Base-by-base conservation (phyloP, 2,888 invertebrate genomes). In the Hemithea aestivaria region DNA sequence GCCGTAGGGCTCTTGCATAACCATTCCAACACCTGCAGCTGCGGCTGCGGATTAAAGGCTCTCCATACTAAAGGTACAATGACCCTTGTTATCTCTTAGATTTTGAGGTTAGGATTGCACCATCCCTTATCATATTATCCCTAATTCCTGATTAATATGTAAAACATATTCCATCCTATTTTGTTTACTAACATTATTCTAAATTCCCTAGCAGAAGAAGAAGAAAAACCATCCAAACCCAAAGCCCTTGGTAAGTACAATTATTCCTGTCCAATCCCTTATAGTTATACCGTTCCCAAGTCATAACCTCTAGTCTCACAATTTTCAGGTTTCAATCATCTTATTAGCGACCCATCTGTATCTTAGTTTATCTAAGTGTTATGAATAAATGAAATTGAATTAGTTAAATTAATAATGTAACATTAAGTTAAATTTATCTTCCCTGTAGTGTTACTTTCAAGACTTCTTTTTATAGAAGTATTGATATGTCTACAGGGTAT, bases 21-120 rank as follows among this genome's bases (percentile, higher is more conserved):
- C 43, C 90, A 90, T 53, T 90, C 89, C 58, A 83, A 90, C 51
- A 79, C 90, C 23, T 94, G 93, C 66, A 88, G 88, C 48, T 94
- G 93, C 54, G 92, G 92, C 11, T 93, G 92, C 65, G 90, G 89
- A 20, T 83, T 87, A 9, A 88, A 90, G 59, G 83, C 84, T 22
- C 72, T 91, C 11, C 93, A 93, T 59, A 93, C 91, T 1, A 94
- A 93, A 90, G 92, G 93, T 93, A 88, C 34, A 28, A 23, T 28
- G 8, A 6, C 10, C 16, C 1, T 21, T 2, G 10, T 1, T 10
- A 33, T 16, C 10, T 36, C 30, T 24, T 9, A 8, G 4, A 52
- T 57, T 79, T 78, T 69, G 51, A 81, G 80, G 81, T 81, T 80
- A 81, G 67, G 62, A 71, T 80, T 80, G 68, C 80, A 69, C 80